Evolutionary conservation across 2,888 invertebrate species (phyloP), one percentile per base, ranked within the genome.

Genomic region (Danaus chrysippus): DNA sequence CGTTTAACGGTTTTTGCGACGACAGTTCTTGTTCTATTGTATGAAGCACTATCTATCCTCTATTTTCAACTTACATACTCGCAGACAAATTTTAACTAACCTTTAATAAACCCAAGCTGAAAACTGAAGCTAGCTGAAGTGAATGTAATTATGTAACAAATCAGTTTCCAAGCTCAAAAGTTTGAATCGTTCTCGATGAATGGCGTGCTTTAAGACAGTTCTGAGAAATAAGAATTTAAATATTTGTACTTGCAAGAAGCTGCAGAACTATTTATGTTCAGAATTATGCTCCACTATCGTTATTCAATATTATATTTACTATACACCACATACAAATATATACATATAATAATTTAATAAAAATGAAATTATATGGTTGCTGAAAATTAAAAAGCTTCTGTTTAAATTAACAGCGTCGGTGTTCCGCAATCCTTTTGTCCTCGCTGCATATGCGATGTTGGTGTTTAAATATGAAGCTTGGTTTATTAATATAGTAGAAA

Each of bases 1-100:
- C 77, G 76, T 79, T 81, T 81, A 82, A 81, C 79, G 79, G 82
- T 87, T 87, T 87, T 88, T 87, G 78, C 76, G 76, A 64, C 74
- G 70, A 83, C 79, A 78, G 75, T 80, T 74, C 78, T 82, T 79
- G 72, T 83, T 83, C 79, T 82, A 84, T 69, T 76, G 76, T 81
- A 82, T 76, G 81, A 84, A 83, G 81, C 78, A 75, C 74, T 70
- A 68, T 80, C 74, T 72, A 49, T 67, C 73, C 67, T 71, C 74
- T 72, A 72, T 72, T 72, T 75, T 73, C 74, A 70, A 71, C 76
- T 78, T 76, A 74, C 76, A 73, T 70, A 34, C 69, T 65, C 46
- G 56, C 64, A 71, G 69, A 82, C 79, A 81, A 80, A 76, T 67
- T 73, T 58, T 67, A 69, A 71, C 74, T 74, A 63, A 59, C 66